Percentiles rank a stretch among this genome's conserved stretches.
Evolutionary conservation across 30 jellyfish, hydroid and myxozoan genomes (phyloP).

Genomic region (Aurelia coerulea): DNA sequence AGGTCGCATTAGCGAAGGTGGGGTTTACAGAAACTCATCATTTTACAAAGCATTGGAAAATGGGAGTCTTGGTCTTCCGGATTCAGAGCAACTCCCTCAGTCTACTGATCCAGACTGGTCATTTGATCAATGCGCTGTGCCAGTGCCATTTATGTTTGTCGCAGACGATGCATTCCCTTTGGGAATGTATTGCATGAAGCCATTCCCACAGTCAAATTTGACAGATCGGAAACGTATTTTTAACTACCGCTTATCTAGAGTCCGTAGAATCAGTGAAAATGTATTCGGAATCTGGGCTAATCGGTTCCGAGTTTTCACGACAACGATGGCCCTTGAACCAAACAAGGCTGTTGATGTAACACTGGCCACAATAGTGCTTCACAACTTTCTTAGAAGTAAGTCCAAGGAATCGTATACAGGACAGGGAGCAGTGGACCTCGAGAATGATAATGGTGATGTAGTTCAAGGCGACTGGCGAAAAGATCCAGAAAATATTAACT

Average conservation of each 20-base stretch:
- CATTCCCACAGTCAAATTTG: constrained; percentile 3
- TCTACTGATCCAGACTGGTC: constrained; percentile 1
- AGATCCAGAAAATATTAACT: not conserved
- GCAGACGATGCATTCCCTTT: constrained; percentile 37
- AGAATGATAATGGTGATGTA: not conserved
- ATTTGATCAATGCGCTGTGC: not conserved
- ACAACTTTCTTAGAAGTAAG: constrained; percentile 7
- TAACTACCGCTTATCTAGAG: not conserved
- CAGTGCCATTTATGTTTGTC: constrained; percentile 9
- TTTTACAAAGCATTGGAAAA: not conserved
- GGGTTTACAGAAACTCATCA: constrained; percentile 26
- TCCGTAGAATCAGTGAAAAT: constrained; percentile 2
- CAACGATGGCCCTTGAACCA: not conserved
- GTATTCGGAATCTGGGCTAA: not conserved
- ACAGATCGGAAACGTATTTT: constrained; percentile 17
- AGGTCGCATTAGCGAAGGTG: constrained; percentile 41
- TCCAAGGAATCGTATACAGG: not conserved
- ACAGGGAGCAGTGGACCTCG: not conserved
- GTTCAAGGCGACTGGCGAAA: not conserved
- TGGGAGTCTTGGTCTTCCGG: constrained; percentile 15
- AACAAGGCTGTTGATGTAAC: constrained; percentile 2
- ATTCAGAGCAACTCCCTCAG: constrained; percentile 27
- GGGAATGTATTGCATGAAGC: constrained; percentile 33
- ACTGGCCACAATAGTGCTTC: constrained; percentile 14
- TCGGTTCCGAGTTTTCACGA: constrained; percentile 11